Evolutionary conservation across 2,888 invertebrate species (phyloP), one percentile per base, ranked within the genome.

Genomic region (Lapara coniferarum): DNA sequence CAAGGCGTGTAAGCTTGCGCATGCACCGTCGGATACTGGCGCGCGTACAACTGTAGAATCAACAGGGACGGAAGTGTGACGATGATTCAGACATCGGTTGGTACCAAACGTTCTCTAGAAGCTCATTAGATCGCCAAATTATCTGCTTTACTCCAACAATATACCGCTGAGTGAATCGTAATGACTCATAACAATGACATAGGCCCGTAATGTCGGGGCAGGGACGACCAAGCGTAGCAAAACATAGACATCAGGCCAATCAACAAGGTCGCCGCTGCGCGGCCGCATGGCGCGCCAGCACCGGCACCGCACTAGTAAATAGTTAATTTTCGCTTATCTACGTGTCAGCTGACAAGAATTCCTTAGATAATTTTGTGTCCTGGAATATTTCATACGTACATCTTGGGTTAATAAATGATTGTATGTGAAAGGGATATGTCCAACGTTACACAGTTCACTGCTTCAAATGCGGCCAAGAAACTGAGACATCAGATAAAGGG

Each of bases 1-100:
- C 79, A 81, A 86, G 77, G 85, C 87, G 88, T 89, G 87, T 86
- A 81, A 81, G 81, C 85, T 81, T 89, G 91, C 91, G 90, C 90
- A 83, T 81, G 87, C 86, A 91, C 77, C 82, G 85, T 72, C 76
- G 78, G 77, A 78, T 79, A 89, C 88, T 88, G 81, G 75, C 76
- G 75, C 70, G 70, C 72, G 71, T 70, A 71, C 58, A 70, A 71
- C 74, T 69, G 59, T 69, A 68, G 73, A 75, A 81, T 80, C 81
- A 80, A 81, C 79, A 81, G 79, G 82, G 83, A 83, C 89, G 90
- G 88, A 89, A 87, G 86, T 84, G 82, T 80, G 75, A 75, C 82
- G 78, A 82, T 91, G 90, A 91, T 85, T 89, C 90, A 90, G 86
- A 80, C 77, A 80, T 85, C 83, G 85, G 78, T 81, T 84, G 81